phyloP scores from a whole-genome alignment of 2,888 invertebrate species.

The Machimus rusticus region DNA sequence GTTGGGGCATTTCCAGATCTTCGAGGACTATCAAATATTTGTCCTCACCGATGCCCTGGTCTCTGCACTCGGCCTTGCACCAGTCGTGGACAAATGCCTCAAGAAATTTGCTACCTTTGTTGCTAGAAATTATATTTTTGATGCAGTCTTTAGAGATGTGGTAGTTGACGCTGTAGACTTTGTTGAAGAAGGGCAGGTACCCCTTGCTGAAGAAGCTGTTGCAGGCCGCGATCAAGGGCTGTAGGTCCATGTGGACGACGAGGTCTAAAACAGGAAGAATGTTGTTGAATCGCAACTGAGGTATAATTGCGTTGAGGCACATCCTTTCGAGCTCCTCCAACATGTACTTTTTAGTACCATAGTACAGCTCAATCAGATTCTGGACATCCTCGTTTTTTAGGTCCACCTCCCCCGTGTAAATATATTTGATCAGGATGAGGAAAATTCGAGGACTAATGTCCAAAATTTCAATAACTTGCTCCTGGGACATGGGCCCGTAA shows the following conservation, averaged over 20 bases:
- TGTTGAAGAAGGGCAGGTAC: constrained; percentile 56
- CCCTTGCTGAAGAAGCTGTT: constrained; percentile 59
- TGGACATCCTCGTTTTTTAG: constrained; percentile 55
- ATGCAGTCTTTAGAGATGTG: constrained; percentile 61
- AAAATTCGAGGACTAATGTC: constrained; percentile 63
- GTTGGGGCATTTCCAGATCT: constrained; percentile 52
- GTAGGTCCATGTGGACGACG: constrained; percentile 58
- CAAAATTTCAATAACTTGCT: constrained; percentile 65
- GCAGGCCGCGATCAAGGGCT: constrained; percentile 55
- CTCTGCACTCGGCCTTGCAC: constrained; percentile 59
- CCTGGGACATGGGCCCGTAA: constrained; percentile 80
- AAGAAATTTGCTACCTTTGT: constrained; percentile 52
- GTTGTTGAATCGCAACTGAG: constrained; percentile 58
- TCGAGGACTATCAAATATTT: constrained; percentile 54
- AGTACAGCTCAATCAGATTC: constrained; percentile 59
- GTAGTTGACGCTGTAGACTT: constrained; percentile 53
- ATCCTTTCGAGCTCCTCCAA: constrained; percentile 55
- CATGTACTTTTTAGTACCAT: constrained; percentile 61
- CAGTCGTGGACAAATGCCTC: constrained; percentile 60
- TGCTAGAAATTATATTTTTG: constrained; percentile 55
- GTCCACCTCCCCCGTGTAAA: constrained; percentile 57
- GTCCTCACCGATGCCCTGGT: constrained; percentile 52
- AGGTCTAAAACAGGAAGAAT: constrained; percentile 60
- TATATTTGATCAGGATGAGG: constrained; percentile 59
- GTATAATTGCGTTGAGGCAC: constrained; percentile 55